These are phyloP conservation scores for Okapia johnstoni DNA, from an alignment of 2,113 vertebrate species.

Conservation along the genomic window DNA sequence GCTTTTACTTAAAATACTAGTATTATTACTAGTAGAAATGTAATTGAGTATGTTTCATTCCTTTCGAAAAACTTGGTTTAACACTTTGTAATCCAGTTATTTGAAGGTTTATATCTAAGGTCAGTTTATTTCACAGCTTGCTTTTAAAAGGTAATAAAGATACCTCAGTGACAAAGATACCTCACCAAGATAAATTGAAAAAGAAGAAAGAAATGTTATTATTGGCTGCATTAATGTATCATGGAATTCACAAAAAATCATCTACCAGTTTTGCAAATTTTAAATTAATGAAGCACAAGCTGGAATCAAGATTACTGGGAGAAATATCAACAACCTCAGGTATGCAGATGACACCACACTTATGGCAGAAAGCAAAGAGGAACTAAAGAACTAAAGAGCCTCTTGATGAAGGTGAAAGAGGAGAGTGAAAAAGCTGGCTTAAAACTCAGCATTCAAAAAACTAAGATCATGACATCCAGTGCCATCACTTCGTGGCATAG, in stretches of 20 bases:
- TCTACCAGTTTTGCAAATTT: neutral
- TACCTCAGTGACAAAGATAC: neutral
- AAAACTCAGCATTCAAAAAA: neutral
- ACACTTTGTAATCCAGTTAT: neutral
- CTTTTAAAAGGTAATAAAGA: neutral
- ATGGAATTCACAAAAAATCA: neutral
- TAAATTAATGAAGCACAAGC: neutral
- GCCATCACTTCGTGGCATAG: neutral
- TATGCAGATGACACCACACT: neutral
- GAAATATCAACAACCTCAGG: neutral
- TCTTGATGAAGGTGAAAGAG: neutral
- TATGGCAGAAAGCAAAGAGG: neutral
- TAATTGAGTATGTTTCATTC: neutral
- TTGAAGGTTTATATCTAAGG: neutral
- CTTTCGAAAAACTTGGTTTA: neutral
- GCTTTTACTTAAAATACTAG: neutral
- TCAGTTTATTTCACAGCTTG: neutral
- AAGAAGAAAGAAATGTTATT: neutral
- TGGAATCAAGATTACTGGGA: neutral
- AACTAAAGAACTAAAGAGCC: neutral
- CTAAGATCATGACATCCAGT: neutral
- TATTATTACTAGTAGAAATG: neutral
- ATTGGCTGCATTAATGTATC: neutral
- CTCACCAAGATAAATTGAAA: neutral
- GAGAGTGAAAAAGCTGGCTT: neutral